Conservation (phyloP, 2,888 invertebrate genomes). For the Panorpa germanica region DNA sequence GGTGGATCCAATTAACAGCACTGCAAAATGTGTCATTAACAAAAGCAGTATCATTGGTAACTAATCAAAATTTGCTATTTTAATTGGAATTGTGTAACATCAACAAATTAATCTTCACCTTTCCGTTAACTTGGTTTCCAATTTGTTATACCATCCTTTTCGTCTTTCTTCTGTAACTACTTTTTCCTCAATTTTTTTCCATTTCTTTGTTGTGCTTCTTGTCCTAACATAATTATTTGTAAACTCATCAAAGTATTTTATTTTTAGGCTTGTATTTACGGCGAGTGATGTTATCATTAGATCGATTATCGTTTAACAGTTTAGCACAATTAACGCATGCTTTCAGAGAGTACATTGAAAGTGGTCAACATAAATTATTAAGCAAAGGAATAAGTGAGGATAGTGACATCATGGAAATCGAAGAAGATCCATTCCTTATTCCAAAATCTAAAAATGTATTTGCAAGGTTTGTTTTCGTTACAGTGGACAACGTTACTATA, state of each 20-base stretch:
- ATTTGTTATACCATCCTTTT: too few relatives aligned
- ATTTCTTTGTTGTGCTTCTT: too few relatives aligned
- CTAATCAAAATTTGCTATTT: conserved; percentile 8
- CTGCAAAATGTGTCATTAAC: conserved; percentile 31
- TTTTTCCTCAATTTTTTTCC: too few relatives aligned
- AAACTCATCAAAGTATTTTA: conserved; percentile 15
- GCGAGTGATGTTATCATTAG: conserved; percentile 61
- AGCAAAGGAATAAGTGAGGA: conserved; percentile 1
- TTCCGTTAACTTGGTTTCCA: too few relatives aligned
- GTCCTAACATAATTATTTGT: too few relatives aligned
- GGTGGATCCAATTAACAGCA: conserved; percentile 29
- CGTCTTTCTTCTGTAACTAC: too few relatives aligned
- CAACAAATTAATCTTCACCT: conserved; percentile 3
- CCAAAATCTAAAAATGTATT: neutral
- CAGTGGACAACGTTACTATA: too few relatives aligned
- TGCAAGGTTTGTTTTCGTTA: neutral
- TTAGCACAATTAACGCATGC: conserved; percentile 54
- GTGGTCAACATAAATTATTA: conserved; percentile 27
- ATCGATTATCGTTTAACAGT: conserved; percentile 69
- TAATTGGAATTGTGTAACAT: conserved; percentile 17
- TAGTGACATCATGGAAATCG: neutral
- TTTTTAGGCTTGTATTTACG: conserved; percentile 60
- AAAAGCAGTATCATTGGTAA: conserved; percentile 49
- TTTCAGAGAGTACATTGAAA: conserved; percentile 48
- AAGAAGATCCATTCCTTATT: conserved; percentile 1